Base-by-base conservation (phyloP, 2,113 vertebrate species). In the Carollia perspicillata region DNA sequence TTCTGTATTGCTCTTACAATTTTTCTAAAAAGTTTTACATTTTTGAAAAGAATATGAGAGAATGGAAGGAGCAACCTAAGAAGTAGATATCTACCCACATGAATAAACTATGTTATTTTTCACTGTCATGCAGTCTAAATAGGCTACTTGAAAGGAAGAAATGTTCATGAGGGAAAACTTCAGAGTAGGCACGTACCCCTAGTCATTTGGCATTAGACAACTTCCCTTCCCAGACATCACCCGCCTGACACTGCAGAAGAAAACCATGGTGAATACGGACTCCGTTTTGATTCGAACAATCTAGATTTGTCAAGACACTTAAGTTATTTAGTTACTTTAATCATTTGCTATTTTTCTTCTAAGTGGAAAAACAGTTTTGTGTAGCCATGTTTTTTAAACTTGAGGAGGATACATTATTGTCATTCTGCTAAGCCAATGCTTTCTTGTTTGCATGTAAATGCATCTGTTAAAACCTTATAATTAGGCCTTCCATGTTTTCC, bases 371-470 rank as follows among this genome's bases (percentile, higher is more conserved):
- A 53, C 35, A 75, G 47, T 11, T 84, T 69, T 58, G 28, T 44
- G 40, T 74, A 72, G 18, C 9, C 3, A 17, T 75, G 42, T 77
- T 92, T 92, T 87, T 47, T 85, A 71, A 86, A 75, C 44, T 42
- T 66, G 40, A 80, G 26, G 40, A 71, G 26, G 55, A 26, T 75
- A 42, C 12, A 66, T 22, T 8, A 8, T 10, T 68, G 33, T 3
- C 72, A 53, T 78, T 89, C 53, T 90, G 84, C 35, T 72, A 51
- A 90, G 65, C 90, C 94, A 94, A 94, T 97, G 90, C 95, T 92
- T 88, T 95, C 81, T 89, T 94, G 84, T 93, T 96, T 92, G 55
- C 79, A 77, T 93, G 65, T 84, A 95, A 89, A 87, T 68, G 44
- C 58, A 68, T 85, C 78, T 80, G 69, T 77, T 96, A 28, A 80